These are phyloP conservation scores for Timandra comae DNA, from an alignment of 2,888 invertebrate genomes.

Conservation along the genomic window DNA sequence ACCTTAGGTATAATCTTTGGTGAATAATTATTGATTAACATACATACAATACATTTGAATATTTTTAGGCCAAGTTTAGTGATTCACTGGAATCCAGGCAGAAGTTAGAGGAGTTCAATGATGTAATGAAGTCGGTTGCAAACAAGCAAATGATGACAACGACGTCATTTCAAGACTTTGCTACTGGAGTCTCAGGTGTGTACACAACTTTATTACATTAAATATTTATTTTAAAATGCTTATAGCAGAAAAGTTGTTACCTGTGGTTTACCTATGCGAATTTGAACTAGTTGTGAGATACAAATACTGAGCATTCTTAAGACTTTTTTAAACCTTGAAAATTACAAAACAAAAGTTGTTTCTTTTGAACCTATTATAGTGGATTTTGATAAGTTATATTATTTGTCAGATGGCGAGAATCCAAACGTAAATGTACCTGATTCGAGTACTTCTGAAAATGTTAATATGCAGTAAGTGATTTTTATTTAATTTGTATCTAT, in stretches of 20 bases:
- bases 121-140: constrained; percentile 39
- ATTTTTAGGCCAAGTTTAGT: constrained; percentile 29
- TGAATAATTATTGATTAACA: too few species aligned
- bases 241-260: too few species aligned
- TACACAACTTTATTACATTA: too few species aligned
- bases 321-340: too few species aligned
- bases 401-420: constrained; percentile 29
- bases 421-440: constrained; percentile 42
- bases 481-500: constrained; percentile 1
- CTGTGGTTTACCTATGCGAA: too few species aligned
- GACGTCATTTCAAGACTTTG: constrained; percentile 46
- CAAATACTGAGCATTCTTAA: too few species aligned
- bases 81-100: constrained; percentile 32
- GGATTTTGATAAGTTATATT: constrained; percentile 1
- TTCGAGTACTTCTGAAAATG: constrained; percentile 51
- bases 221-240: constrained; percentile 3
- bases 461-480: constrained; percentile 41
- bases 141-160: constrained; percentile 31
- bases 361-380: too few species aligned
- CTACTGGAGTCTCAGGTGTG: constrained; percentile 46
- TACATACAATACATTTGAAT: too few species aligned
- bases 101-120: constrained; percentile 46
- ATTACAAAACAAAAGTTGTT: too few species aligned
- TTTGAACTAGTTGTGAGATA: too few species aligned
- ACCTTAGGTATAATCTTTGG: too few species aligned